phyloP scores from a whole-genome alignment of 2,888 invertebrate species.

The Leucoma salicis region DNA sequence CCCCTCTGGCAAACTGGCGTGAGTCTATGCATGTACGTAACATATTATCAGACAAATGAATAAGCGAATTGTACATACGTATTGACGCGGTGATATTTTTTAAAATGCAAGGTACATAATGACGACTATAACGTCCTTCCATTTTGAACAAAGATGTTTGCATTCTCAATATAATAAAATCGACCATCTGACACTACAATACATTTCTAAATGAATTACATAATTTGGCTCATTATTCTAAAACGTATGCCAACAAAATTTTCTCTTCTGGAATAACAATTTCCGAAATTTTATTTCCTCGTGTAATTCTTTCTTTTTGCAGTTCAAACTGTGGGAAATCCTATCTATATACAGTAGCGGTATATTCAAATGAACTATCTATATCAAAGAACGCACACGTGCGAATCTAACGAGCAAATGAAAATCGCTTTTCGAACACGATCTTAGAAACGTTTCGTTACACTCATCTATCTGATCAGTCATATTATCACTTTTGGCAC shows the following conservation, averaged over 20 bases:
- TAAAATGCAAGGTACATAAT: conserved; percentile 62
- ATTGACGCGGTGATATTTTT: conserved; percentile 1
- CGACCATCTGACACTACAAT: conserved; percentile 51
- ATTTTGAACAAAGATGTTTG: conserved; percentile 48
- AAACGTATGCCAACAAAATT: conserved; percentile 60
- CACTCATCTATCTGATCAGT: conserved; percentile 20
- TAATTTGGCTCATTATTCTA: conserved; percentile 68
- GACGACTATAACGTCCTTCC: conserved; percentile 46
- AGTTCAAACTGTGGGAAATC: conserved; percentile 13
- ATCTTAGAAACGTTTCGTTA: conserved; percentile 15
- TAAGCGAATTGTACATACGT: conserved; percentile 17
- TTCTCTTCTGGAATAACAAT: conserved; percentile 36
- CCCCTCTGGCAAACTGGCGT: no score
- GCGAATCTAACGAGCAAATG: conserved; percentile 39
- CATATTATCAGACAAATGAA: background rate
- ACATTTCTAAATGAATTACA: conserved; percentile 51
- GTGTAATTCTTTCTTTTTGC: conserved; percentile 21
- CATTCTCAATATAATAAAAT: conserved; percentile 48
- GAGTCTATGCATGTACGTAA: no score
- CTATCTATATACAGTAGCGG: background rate
- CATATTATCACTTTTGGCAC: conserved; percentile 62
- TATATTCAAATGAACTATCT: background rate
- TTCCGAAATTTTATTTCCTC: conserved; percentile 31
- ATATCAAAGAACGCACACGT: conserved; percentile 10
- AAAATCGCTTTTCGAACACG: conserved; percentile 21